Base-by-base conservation (phyloP, 2,113 vertebrate genomes). In the Natator depressus region DNA sequence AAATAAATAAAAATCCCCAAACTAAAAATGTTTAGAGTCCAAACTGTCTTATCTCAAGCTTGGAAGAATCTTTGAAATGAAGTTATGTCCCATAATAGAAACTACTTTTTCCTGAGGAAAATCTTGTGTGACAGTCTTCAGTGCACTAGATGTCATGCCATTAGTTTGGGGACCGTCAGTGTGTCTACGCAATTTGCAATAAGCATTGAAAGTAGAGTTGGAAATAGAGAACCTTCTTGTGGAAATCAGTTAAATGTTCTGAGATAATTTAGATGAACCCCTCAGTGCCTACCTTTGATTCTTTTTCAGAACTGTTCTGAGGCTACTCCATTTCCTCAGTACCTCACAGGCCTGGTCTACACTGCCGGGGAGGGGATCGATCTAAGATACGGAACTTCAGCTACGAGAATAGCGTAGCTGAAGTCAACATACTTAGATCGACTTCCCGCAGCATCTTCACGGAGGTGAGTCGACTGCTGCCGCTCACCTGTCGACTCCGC, bases 181-280 rank as follows among this genome's bases (percentile, higher is more conserved):
- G 91, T 95, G 93, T 92, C 87, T 91, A 89, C 82, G 80, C 81
- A 38, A 91, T 95, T 94, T 96, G 85, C 89, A 93, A 92, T 94
- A 95, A 95, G 82, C 89, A 92, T 78, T 76, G 87, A 84, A 51
- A 95, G 87, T 85, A 84, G 84, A 93, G 80, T 85, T 95, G 59
- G 59, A 82, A 46, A 24, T 46, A 57, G 83, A 88, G 62, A 87
- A 91, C 80, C 10, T 10, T 88, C 89, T 86, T 93, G 51, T 78
- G 78, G 6, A 79, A 79, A 10, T 87, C 86, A 20, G 80, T 90
- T 89, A 81, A 55, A 54, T 10, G 47, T 35, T 91, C 93, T 75
- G 6, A 24, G 85, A 49, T 82, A 81, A 53, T 75, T 88, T 49
- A 72, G 89, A 78, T 88, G 49, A 96, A 78, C 76, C 85, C 51